Evolutionary conservation across 2,797 vertebrate species (phyloP), one percentile per base, ranked within the genome.

Genomic region (Acipenser oxyrinchus): DNA sequence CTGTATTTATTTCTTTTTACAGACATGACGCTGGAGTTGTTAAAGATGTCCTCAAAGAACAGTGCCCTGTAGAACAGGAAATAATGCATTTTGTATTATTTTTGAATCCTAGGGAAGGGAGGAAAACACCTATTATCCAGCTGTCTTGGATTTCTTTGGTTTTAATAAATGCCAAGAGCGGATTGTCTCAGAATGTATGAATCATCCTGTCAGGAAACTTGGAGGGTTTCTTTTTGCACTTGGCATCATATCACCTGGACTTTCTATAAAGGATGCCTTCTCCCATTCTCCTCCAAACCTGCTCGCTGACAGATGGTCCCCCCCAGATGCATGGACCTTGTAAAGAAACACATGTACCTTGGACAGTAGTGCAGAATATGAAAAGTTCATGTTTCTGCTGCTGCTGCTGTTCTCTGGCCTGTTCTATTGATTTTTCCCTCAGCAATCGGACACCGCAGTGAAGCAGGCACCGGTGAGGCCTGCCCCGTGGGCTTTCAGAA

Each of bases 371-470:
- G 81, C 79, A 72, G 75, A 79, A 81, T 78, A 82, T 83, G 77
- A 80, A 74, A 80, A 75, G 74, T 77, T 81, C 72, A 64, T 82
- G 74, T 83, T 86, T 80, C 82, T 77, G 69, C 69, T 74, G 74
- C n/a, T n/a, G n/a, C 73, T 66, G 70, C 66, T 77, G 69, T 72
- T 77, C 78, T 76, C 70, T 49, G 64, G 78, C 77, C 77, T 77
- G 76, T 71, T 68, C 72, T 82, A 87, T 88, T 85, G 87, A 88
- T 87, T 84, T 78, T 69, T 75, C 77, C 58, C 80, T 71, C 69
- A 87, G 84, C 80, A 75, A 82, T 83, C 76, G 84, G 82, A 86
- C 82, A 83, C 81, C 67, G 70, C 78, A 71, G 74, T 75, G 73
- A 75, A 80, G 72, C 77, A 73, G 68, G 59, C 74, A 76, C 75